Evolutionary conservation across 2,113 vertebrate genomes (phyloP).

Genomic region (Prunella fulvescens): DNA sequence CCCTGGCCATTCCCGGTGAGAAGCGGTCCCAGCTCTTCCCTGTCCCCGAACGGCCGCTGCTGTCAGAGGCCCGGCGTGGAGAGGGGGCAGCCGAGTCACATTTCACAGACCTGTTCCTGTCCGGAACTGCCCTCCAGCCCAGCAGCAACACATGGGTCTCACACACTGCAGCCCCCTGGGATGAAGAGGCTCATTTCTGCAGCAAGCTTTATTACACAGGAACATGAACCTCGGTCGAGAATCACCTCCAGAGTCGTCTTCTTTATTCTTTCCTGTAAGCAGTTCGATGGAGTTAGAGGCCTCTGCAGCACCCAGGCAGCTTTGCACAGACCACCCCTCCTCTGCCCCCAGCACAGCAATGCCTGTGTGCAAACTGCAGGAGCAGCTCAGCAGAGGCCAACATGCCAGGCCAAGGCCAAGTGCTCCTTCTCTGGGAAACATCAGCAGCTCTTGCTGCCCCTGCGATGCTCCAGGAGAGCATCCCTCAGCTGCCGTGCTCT

Average conservation of each 20-base stretch:
- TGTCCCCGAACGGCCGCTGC: not conserved
- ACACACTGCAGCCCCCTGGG: not conserved
- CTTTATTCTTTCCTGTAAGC: not conserved
- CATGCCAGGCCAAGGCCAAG: rapidly evolving
- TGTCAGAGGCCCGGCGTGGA: not conserved
- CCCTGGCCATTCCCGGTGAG: no score
- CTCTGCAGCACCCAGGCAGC: not conserved
- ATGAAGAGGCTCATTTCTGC: not conserved
- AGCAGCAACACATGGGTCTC: no score
- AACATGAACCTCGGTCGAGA: not conserved
- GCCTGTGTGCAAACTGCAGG: not conserved
- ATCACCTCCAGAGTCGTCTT: no score
- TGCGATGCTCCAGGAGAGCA: not conserved
- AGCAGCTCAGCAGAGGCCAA: not conserved
- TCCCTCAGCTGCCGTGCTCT: not conserved
- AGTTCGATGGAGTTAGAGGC: not conserved
- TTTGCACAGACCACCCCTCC: not conserved
- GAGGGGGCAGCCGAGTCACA: not conserved
- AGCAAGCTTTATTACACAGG: not conserved
- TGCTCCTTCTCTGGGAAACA: rapidly evolving
- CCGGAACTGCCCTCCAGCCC: not conserved
- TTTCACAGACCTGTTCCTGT: not conserved
- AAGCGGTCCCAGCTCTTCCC: not conserved
- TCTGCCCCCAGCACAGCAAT: not conserved
- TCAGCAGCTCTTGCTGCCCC: not conserved